phyloP scores from a whole-genome alignment of 2,797 vertebrate genomes.

The Amblyraja radiata region DNA sequence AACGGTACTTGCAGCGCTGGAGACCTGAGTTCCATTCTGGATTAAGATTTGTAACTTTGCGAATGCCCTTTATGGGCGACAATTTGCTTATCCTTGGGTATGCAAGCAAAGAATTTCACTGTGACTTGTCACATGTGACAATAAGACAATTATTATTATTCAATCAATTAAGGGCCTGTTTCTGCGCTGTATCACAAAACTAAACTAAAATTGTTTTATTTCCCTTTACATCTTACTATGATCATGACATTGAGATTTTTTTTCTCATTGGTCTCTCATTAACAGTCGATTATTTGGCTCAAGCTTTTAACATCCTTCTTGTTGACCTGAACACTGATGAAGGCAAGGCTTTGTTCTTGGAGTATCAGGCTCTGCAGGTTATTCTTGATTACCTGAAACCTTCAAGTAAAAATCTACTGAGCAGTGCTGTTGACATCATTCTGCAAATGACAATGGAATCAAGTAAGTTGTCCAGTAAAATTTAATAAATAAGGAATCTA shows the following conservation, averaged over 20 bases:
- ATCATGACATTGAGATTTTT: neutral
- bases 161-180: too few species aligned
- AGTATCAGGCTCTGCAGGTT: conserved; percentile 62
- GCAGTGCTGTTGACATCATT: conserved; percentile 67
- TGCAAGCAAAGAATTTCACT: too few species aligned
- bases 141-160: too few species aligned
- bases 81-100: too few species aligned
- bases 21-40: too few species aligned
- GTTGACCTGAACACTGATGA: conserved; percentile 69
- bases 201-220: neutral
- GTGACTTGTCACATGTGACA: too few species aligned
- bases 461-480: conserved; percentile 58
- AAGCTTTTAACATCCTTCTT: conserved; percentile 65
- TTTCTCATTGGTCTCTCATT: conserved; percentile 38
- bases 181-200: too few species aligned
- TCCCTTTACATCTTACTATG: neutral
- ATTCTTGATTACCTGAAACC: conserved; percentile 63
- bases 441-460: conserved; percentile 74
- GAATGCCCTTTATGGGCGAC: too few species aligned
- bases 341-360: conserved; percentile 71
- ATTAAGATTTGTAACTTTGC: too few species aligned
- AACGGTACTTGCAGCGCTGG: too few species aligned
- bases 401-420: conserved; percentile 60
- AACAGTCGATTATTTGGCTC: conserved; percentile 74
- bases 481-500: neutral